Evolutionary conservation across 1,140 invertebrate genomes (phyloP).

Genomic region (Ips nitidus): DNA sequence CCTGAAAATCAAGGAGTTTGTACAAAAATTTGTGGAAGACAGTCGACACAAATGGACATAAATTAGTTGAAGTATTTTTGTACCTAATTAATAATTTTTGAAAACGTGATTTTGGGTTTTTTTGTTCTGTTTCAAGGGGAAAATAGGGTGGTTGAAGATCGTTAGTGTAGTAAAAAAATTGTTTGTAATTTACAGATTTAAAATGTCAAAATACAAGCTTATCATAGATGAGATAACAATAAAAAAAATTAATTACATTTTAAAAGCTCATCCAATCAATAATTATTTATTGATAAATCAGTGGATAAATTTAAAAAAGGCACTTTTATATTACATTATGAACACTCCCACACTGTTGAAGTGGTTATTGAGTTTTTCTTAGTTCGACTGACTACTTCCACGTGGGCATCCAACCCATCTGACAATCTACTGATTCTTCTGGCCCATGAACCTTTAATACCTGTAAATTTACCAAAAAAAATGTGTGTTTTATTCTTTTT

Average conservation of each 20-base stretch:
- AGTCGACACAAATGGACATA: constrained; percentile 15
- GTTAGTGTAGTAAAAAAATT: too few relatives aligned
- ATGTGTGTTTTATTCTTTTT: not conserved
- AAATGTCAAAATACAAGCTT: too few relatives aligned
- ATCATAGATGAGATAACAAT: too few relatives aligned
- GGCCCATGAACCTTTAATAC: constrained; percentile 63
- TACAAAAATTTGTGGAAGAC: constrained; percentile 57
- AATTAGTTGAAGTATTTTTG: not conserved
- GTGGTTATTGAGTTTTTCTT: constrained; percentile 52
- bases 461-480: constrained; percentile 31
- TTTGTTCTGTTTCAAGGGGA: too few relatives aligned
- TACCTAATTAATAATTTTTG: not conserved
- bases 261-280: too few relatives aligned
- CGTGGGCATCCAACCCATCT: constrained; percentile 73
- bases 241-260: too few relatives aligned
- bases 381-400: constrained; percentile 61
- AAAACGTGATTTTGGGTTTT: not conserved
- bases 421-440: constrained; percentile 69
- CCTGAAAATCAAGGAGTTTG: constrained; percentile 66
- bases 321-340: constrained; percentile 42
- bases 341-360: constrained; percentile 58
- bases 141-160: too few relatives aligned
- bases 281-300: not conserved
- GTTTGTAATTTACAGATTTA: too few relatives aligned
- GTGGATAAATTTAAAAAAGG: not conserved